phyloP scores from a whole-genome alignment of 2,113 vertebrate genomes.

The Myrmophylax atrothorax region DNA sequence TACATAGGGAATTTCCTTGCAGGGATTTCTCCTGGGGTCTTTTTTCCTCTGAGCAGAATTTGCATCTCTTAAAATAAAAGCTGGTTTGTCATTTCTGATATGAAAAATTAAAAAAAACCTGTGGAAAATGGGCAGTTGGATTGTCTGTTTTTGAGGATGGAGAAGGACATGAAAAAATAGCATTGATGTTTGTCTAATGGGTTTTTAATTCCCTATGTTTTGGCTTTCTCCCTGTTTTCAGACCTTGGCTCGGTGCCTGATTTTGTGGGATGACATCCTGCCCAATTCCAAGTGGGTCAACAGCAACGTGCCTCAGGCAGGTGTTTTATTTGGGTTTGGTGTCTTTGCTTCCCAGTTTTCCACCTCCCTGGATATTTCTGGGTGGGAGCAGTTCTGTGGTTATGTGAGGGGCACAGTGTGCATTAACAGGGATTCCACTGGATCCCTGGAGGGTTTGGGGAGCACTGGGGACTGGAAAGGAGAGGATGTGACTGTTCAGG shows the following conservation, averaged over 20 bases:
- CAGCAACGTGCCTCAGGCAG: slow-evolving; percentile 94
- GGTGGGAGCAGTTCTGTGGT: fast-evolving
- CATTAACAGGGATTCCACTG: background rate
- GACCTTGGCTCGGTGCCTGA: slow-evolving; percentile 95
- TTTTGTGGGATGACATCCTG: slow-evolving; percentile 97
- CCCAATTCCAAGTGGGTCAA: slow-evolving; percentile 94
- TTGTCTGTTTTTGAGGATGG: background rate
- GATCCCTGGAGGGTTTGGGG: background rate
- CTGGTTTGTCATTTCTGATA: background rate
- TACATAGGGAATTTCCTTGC: background rate
- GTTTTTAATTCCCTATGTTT: background rate
- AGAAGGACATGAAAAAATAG: background rate
- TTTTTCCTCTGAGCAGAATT: background rate
- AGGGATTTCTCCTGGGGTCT: background rate
- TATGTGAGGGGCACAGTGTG: fast-evolving
- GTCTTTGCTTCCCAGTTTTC: background rate
- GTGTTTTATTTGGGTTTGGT: background rate
- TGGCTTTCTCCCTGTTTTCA: slow-evolving; percentile 51
- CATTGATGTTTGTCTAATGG: background rate
- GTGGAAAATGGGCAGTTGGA: background rate
- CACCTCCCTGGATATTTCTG: background rate
- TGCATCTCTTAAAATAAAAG: background rate
- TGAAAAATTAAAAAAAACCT: background rate
- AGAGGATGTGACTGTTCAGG: background rate
- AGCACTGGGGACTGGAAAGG: background rate